Evolutionary conservation across 2,888 invertebrate species (phyloP), one percentile per base, ranked within the genome.

Genomic region (Lissocephala sabroskyi): DNA sequence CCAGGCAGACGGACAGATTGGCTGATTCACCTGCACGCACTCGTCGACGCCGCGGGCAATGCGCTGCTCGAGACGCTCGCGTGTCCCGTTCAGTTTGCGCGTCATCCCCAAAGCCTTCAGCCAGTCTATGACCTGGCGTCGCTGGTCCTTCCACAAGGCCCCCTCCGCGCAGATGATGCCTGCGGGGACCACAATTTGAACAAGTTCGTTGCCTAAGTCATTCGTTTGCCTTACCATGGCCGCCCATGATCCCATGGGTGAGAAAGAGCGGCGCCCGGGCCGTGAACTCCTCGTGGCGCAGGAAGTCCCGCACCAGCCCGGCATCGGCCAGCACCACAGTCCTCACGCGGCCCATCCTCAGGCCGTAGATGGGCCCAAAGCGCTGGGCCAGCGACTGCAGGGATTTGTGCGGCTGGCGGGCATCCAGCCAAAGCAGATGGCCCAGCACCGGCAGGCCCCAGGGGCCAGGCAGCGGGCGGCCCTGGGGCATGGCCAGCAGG

Each of bases 171-270:
- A 93, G 66, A 95, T 91, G 16, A 96, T 85, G 55, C 95, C 95
- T 95, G 79, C 19, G 76, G 2, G 2, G 36, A 36, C 14, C 3
- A 30, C 5, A 36, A n/a, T n/a, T n/a, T n/a, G n/a, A n/a, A 14
- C 30, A 45, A 54, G 64, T 68, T 65, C 30, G 45, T 45, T 40
- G 16, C 56, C 52, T 67, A 59, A 63, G 56, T 73, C 58, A 58
- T 59, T 63, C 48, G 52, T 55, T 55, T 19, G 9, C 18, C 89
- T 89, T 84, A 95, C 96, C 96, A 80, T 92, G 90, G 62, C 95
- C 95, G 52, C 91, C 87, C 92, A 95, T 93, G 52, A 95, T 92
- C 26, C 94, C 95, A 78, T 94, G 94, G 0, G 95, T 94, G 39
- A 95, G 83, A 80, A 89, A 93, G 1, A 96, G 87, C 1, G 95